These are phyloP conservation scores for Cryptotis parvus DNA, from an alignment of 2,113 vertebrate genomes.

Conservation along the genomic window DNA sequence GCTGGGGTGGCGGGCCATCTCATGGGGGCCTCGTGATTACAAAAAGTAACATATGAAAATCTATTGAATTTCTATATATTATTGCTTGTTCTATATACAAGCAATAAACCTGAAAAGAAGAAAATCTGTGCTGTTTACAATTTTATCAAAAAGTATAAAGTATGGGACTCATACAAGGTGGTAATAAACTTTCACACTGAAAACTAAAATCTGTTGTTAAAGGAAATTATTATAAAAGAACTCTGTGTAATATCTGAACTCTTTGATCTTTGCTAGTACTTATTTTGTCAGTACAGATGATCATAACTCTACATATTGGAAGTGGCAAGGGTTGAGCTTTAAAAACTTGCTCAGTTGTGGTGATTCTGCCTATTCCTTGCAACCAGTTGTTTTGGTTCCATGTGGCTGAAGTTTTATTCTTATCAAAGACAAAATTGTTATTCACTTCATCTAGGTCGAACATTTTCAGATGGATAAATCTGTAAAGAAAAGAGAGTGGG, in stretches of 20 bases:
- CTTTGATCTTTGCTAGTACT: background rate
- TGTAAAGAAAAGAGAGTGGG: background rate
- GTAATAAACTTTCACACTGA: too few species aligned
- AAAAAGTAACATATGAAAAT: too few species aligned
- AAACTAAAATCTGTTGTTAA: too few species aligned
- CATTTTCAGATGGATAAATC: background rate
- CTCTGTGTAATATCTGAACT: background rate
- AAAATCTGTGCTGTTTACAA: background rate
- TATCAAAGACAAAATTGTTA: background rate
- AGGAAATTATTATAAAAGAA: background rate
- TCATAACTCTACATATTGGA: background rate
- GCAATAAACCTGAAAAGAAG: too few species aligned
- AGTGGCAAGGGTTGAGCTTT: background rate
- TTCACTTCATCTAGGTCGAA: background rate
- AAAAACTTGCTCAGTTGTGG: too few species aligned
- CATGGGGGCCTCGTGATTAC: too few species aligned
- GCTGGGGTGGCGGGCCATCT: too few species aligned
- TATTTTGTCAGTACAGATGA: background rate
- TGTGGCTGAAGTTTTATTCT: background rate
- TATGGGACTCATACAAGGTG: background rate
- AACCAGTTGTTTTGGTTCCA: background rate
- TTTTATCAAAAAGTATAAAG: background rate
- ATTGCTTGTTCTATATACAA: too few species aligned
- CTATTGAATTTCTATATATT: too few species aligned
- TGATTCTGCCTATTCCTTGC: background rate